Evolutionary conservation across 2,797 vertebrate species (phyloP), one percentile per base, ranked within the genome.

Genomic region (Spinibarbus caldwelli): DNA sequence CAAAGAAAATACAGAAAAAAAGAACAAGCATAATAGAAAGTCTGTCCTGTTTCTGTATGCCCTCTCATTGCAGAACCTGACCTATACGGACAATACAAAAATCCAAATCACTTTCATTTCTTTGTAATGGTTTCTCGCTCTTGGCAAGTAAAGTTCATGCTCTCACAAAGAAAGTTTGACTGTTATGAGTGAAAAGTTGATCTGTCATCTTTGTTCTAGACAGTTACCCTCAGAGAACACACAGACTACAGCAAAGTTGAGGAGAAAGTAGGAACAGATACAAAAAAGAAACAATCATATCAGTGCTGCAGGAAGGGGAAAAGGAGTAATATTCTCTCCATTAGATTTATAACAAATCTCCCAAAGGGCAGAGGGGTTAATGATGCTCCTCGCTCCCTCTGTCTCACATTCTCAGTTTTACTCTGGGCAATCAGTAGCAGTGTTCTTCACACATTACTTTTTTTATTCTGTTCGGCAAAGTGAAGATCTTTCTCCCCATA

Each of bases 341-440:
- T 86, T 80, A 45, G 29, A 70, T 68, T 57, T 75, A 75, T 73
- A 81, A 88, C 75, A 43, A 84, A 78, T 86, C 77, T 49, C 14
- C 70, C 71, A n/a, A 26, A 36, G 78, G 85, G 73, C 62, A 49
- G 59, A 19, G 17, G 31, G 54, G 71, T 36, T 78, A 67, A 81
- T 88, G 72, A 78, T 64, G 70, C 31, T 64, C 14, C 47, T 78
- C 41, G 47, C 26, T 59, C n/a, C 21, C 84, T 67, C 62, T 31
- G 31, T 34, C 45, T 70, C 23, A 70, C 49, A 72, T 52, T 84
- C 34, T 67, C 43, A 67, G 34, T 83, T 83, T 84, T 68, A 67
- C 59, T 77, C 9, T 68, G 73, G 82, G 59, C 45, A 68, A n/a
- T 84, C 31, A 38, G 57, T 83, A 36, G 21, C 57, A 10, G 67